These are phyloP conservation scores for Pitta sordida DNA, from an alignment of 2,113 vertebrate genomes.

Conservation along the genomic window DNA sequence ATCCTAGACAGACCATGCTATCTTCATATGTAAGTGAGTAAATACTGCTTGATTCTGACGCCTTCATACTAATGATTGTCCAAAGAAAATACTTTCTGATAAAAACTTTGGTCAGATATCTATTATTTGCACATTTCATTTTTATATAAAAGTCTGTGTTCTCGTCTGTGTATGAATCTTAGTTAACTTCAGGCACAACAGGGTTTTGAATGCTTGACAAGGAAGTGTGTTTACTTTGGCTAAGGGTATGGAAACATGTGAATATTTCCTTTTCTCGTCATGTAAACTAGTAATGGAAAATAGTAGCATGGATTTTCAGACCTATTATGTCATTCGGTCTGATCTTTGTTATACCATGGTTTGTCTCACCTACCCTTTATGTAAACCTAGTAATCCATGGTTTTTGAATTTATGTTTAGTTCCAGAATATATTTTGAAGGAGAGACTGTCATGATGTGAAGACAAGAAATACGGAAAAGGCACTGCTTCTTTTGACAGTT, in stretches of 20 bases:
- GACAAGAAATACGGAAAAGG: not conserved
- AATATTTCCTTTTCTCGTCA: constrained; percentile 58
- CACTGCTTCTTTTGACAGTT: not conserved
- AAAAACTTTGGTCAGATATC: not conserved
- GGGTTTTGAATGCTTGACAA: constrained; percentile 57
- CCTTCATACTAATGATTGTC: not conserved
- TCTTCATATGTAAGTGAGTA: not conserved
- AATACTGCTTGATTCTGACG: not conserved
- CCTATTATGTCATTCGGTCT: not conserved
- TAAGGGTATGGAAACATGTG: constrained; percentile 36
- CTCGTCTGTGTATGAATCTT: not conserved
- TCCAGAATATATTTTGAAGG: not conserved
- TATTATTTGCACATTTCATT: not conserved
- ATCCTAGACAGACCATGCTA: not conserved
- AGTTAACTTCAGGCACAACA: constrained; percentile 20
- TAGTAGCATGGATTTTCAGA: constrained; percentile 4
- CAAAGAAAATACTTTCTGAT: not conserved
- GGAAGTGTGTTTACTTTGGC: constrained; percentile 62
- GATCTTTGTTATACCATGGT: not conserved
- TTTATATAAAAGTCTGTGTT: constrained; percentile 13
- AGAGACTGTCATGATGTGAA: not conserved
- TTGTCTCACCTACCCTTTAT: not conserved
- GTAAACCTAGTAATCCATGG: not conserved
- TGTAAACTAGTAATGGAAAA: constrained; percentile 63
- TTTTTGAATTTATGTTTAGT: not conserved